Evolutionary conservation across 2,888 invertebrate genomes (phyloP), one percentile per base, ranked within the genome.

Genomic region (Mythimna albipuncta): DNA sequence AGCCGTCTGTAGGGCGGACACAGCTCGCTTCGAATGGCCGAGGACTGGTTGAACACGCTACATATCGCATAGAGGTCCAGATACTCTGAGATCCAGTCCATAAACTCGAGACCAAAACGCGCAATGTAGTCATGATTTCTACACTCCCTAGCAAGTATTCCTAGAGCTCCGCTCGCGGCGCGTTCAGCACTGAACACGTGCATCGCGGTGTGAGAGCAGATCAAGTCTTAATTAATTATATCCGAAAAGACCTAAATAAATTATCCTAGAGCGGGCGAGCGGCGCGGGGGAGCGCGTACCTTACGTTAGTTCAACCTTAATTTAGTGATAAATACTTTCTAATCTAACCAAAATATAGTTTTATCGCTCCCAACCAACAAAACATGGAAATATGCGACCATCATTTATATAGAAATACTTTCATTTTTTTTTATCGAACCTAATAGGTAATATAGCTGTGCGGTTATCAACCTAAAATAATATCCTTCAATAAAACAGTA

Each of bases 141-240:
- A 7, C 57, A 13, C 3, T 71, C 6, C n/a, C 47, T 16, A 50
- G 38, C 38, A 41, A 38, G 35, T 38, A 70, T 21, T 6, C 35
- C 9, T 2, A 26, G 21, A 21, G 9, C 19, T 55, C 1, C 32
- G n/a, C n/a, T 35, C 35, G 35, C 70, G 77, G 2, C 10, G 35
- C 2, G 77, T 5, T 7, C 16, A 32, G 72, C 54, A 7, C 72
- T 78, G 47, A 50, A 35, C 55, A 41, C 80, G 64, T 55, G 67
- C 67, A 1, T 16, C 38, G 4, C 11, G 41, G 47, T 44, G 16
- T 63, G 58, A 38, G 75, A 75, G 67, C 87, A 83, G 74, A 87
- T 88, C 89, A 91, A 69, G 85, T 90, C 93, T 93, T 93, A 93
- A 87, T 90, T 91, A 90, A 89, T 84, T 90, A 88, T 61, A 90